Evolutionary conservation across 2,113 vertebrate genomes (phyloP), one percentile per base, ranked within the genome.

Genomic region (Paramisgurnus dabryanus): DNA sequence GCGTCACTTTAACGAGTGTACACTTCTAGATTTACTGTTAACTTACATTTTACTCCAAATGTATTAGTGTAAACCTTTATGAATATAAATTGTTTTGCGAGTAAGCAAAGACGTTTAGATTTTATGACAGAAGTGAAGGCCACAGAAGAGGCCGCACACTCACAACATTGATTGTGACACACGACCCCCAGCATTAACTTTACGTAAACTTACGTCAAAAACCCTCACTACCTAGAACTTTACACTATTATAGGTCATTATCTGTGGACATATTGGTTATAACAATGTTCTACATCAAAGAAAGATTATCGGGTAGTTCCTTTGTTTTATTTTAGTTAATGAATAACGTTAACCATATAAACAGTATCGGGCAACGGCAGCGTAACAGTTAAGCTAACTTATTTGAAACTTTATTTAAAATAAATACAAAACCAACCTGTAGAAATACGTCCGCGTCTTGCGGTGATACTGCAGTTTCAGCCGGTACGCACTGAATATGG

Each of bases 401-500:
- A 22, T 22, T 22, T 22, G 22, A 22, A 22, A 22, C 22, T 22
- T 22, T 18, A 49, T 64, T 27, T 12, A 10, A 41, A 0, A 61
- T 41, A 5, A 71, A 71, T 7, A 57, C 40, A 45, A n/a, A 47
- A 76, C 74, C 45, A 66, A 76, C 74, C 75, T 66, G 63, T 41
- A 4, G 34, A 9, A 27, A 53, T 39, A 12, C 6, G 58, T 22
- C 76, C 70, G 61, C 40, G 45, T 60, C 13, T 64, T 39, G 13
- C 12, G 47, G 22, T 22, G 17, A 39, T 15, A 34, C 27, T 34
- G 27, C n/a, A 1, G 12, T 53, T 45, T 78, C 61, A 80, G 3
- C 49, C 67, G 4, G 49, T 43, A 50, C 40, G 27, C 81, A 79
- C 80, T 77, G 72, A 45, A 77, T 47, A 68, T 66, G 34, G 11